phyloP scores from a whole-genome alignment of 2,797 vertebrate genomes.

The Enteromius mattozi region DNA sequence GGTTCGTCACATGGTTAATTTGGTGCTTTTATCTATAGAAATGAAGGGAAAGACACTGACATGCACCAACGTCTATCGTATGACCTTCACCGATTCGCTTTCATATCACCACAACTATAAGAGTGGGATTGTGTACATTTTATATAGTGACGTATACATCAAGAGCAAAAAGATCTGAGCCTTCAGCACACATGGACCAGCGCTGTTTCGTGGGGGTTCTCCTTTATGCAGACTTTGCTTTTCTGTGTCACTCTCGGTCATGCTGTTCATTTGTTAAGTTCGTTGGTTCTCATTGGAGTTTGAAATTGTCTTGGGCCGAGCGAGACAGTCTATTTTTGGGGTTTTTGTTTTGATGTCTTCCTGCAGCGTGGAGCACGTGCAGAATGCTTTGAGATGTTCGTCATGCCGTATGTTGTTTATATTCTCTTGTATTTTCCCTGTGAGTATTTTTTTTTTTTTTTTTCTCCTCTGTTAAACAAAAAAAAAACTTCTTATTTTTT shows the following conservation, averaged over 20 bases:
- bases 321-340: background rate
- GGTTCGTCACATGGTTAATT: slow-evolving; percentile 48
- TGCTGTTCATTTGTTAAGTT: slow-evolving; percentile 33
- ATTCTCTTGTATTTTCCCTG: slow-evolving; percentile 40
- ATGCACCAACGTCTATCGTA: slow-evolving; percentile 9
- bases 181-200: slow-evolving; percentile 43
- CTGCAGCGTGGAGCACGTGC: slow-evolving; percentile 31
- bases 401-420: slow-evolving; percentile 34
- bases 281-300: slow-evolving; percentile 17
- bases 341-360: slow-evolving; percentile 37
- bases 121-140: slow-evolving; percentile 44
- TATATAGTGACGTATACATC: slow-evolving; percentile 31
- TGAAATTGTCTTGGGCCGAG: slow-evolving; percentile 21
- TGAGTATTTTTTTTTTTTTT: slow-evolving; percentile 54
- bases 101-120: slow-evolving; percentile 43
- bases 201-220: slow-evolving; percentile 31
- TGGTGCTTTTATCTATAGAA: slow-evolving; percentile 35
- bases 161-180: slow-evolving; percentile 47
- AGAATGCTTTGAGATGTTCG: slow-evolving; percentile 44
- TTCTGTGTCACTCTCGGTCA: slow-evolving; percentile 32
- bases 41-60: slow-evolving; percentile 6
- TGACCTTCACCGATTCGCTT: slow-evolving; percentile 24
- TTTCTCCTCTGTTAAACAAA: too few species aligned
- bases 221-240: slow-evolving; percentile 28
- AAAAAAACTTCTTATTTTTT: too few species aligned